A percentile compares a stretch with the other conserved stretches of the same genome.
phyloP scores from a whole-genome alignment of 2,888 invertebrate genomes.

The Hylaea fasciaria region DNA sequence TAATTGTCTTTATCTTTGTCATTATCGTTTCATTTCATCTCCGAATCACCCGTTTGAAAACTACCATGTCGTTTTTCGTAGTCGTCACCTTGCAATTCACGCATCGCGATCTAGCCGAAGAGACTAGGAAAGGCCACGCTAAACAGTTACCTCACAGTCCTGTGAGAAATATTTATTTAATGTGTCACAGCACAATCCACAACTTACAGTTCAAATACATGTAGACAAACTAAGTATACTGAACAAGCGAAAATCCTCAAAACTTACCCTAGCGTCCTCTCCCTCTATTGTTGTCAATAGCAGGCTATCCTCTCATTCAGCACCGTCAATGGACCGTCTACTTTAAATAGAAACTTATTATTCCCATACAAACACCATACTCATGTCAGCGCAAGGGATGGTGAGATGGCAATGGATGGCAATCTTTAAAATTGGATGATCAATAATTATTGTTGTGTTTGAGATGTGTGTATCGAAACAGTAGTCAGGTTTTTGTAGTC shows the following conservation, averaged over 20 bases:
- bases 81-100: no score
- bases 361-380: slow-evolving; percentile 42
- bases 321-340: slow-evolving; percentile 38
- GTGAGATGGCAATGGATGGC: slow-evolving; percentile 10
- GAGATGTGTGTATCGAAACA: no score
- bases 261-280: slow-evolving; percentile 38
- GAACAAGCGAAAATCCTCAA: slow-evolving; percentile 37
- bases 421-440: slow-evolving; percentile 28
- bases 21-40: no score
- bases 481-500: no score
- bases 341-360: slow-evolving; percentile 62
- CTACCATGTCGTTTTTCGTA: no score
- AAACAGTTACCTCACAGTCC: no score
- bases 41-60: no score
- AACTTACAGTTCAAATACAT: slow-evolving; percentile 31
- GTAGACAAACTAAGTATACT: slow-evolving; percentile 37
- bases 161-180: no score
- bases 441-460: neutral
- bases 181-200: neutral
- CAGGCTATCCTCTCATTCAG: slow-evolving; percentile 39
- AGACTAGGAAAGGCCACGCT: no score
- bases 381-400: slow-evolving; percentile 27
- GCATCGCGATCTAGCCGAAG: no score
- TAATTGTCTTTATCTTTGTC: no score
- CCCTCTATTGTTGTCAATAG: slow-evolving; percentile 46